Conservation (phyloP, 2,113 vertebrate genomes). For the Bubo scandiacus region DNA sequence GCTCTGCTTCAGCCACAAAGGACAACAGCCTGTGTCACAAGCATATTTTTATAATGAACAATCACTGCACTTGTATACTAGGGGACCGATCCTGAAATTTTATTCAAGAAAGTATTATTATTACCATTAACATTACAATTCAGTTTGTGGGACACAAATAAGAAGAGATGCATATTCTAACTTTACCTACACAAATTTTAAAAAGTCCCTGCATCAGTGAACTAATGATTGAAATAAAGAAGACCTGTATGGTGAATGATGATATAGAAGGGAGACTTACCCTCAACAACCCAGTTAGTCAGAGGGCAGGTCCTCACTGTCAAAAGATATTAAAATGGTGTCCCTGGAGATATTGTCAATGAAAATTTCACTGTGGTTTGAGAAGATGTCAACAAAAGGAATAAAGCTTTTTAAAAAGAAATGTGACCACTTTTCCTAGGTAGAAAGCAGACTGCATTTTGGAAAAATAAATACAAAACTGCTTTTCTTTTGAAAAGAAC, state of each 20-base stretch:
- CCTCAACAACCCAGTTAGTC: neutral
- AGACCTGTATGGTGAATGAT: neutral
- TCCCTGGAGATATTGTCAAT: neutral
- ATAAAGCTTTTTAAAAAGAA: neutral
- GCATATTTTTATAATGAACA: slow-evolving; percentile 61
- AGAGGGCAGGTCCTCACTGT: neutral
- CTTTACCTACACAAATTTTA: neutral
- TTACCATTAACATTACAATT: neutral
- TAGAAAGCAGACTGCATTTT: neutral
- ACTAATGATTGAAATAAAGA: neutral
- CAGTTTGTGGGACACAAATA: neutral
- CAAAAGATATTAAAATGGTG: slow-evolving; percentile 6
- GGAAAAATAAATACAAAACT: neutral
- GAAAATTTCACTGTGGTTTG: neutral
- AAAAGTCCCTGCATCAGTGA: neutral
- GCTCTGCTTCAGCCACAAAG: slow-evolving; percentile 65
- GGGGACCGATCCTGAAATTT: neutral
- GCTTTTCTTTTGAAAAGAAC: neutral
- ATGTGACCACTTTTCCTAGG: neutral
- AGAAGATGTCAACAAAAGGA: neutral
- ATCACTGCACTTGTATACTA: slow-evolving; percentile 34
- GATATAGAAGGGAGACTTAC: neutral
- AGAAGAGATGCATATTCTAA: neutral
- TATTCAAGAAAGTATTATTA: neutral
- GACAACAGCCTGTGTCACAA: slow-evolving; percentile 55